A percentile compares a stretch with the other conserved stretches of the same genome.
phyloP scores from a whole-genome alignment of 2,797 vertebrate genomes.

The Odontamblyopus rebecca region DNA sequence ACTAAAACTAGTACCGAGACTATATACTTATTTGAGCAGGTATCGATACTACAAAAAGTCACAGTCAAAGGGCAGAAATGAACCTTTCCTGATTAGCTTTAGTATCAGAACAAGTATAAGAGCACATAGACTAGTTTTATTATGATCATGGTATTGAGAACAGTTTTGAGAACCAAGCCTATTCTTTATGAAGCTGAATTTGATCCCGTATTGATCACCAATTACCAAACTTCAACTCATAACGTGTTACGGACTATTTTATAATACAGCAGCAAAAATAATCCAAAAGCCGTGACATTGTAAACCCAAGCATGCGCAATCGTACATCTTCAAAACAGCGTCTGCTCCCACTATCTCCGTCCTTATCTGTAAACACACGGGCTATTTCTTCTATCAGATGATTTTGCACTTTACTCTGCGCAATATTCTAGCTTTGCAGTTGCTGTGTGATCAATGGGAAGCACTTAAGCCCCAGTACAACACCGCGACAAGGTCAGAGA shows the following conservation, averaged over 20 bases:
- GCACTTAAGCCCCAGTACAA: constrained; percentile 20
- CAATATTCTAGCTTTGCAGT: constrained; percentile 17
- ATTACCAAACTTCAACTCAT: not conserved
- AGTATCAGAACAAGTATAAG: no score
- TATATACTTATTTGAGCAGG: no score
- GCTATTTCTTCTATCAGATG: constrained; percentile 16
- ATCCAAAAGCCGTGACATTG: not conserved
- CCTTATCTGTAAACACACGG: constrained; percentile 21
- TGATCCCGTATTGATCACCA: not conserved
- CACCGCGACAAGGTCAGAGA: constrained; percentile 25
- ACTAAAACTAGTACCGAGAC: no score
- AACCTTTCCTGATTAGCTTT: no score
- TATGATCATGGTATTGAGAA: no score
- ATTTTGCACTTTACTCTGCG: constrained; percentile 13
- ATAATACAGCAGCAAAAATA: not conserved
- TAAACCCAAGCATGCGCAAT: constrained; percentile 14
- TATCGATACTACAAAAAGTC: no score
- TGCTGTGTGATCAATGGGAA: constrained; percentile 29
- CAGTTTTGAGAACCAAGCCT: no score
- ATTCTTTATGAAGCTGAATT: no score
- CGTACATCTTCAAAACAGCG: constrained; percentile 28
- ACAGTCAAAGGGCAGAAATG: no score
- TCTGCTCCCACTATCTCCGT: constrained; percentile 22
- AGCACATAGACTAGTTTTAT: no score
- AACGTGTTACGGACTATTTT: not conserved